phyloP scores from a whole-genome alignment of 2,888 invertebrate species.

The Calephelis perditalis region DNA sequence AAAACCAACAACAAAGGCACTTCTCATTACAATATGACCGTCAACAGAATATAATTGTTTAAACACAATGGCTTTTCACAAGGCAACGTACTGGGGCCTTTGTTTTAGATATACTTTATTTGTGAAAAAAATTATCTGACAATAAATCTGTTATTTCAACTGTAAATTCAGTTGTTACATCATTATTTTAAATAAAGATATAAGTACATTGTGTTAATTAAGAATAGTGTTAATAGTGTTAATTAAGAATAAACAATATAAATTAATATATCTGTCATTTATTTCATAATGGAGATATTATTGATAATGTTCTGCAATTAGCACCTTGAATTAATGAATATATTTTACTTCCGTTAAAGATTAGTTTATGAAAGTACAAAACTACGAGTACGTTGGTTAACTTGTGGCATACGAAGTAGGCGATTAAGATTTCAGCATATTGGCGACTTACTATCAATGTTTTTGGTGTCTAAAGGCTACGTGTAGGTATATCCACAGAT shows the following conservation, averaged over 20 bases:
- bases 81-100: constrained; percentile 26
- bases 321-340: too few relatives aligned
- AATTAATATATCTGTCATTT: too few relatives aligned
- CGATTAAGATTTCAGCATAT: background rate
- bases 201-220: background rate
- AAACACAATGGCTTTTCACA: constrained; percentile 21
- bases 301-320: too few relatives aligned
- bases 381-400: too few relatives aligned
- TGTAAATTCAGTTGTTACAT: constrained; percentile 3
- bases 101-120: constrained; percentile 26
- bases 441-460: background rate
- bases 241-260: too few relatives aligned
- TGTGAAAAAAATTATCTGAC: constrained; percentile 21
- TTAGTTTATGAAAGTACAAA: background rate
- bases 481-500: too few relatives aligned
- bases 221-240: too few relatives aligned
- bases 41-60: constrained; percentile 22
- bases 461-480: too few relatives aligned
- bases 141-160: background rate
- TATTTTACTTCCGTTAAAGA: background rate
- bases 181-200: constrained; percentile 15
- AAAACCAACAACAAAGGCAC: constrained; percentile 18
- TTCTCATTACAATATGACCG: constrained; percentile 26
- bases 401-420: too few relatives aligned
- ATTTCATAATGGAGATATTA: too few relatives aligned